Percentiles rank a stretch among this genome's conserved stretches.
Conservation (phyloP, 1,140 invertebrate species). For the Brachionus calyciflorus region DNA sequence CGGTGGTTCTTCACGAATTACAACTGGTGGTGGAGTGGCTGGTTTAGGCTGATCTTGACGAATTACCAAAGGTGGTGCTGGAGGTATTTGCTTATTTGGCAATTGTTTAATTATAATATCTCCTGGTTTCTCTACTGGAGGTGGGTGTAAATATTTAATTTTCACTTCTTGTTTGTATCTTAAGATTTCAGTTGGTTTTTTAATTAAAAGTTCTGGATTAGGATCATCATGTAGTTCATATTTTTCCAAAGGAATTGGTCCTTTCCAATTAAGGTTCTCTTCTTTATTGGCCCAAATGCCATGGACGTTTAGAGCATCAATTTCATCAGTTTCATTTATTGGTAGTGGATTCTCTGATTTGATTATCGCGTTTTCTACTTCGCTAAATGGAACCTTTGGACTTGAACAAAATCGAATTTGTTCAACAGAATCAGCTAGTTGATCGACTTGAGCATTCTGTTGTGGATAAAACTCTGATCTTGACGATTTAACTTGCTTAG, state of each 20-base stretch:
- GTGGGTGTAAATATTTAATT: conserved; percentile 39
- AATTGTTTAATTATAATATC: conserved; percentile 29
- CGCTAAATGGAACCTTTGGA: background rate
- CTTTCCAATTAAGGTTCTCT: conserved; percentile 36
- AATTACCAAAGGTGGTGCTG: conserved; percentile 26
- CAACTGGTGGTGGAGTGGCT: background rate
- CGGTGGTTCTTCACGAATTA: conserved; percentile 22
- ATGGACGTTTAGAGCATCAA: background rate
- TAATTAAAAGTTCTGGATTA: conserved; percentile 14
- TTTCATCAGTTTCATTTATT: conserved; percentile 6
- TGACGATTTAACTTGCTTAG: background rate
- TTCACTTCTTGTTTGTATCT: conserved; percentile 28
- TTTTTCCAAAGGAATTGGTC: conserved; percentile 21
- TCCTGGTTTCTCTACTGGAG: background rate
- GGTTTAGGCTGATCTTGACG: conserved; percentile 10
- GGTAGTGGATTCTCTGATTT: background rate
- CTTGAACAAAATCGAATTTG: conserved; percentile 11
- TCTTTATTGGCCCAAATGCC: conserved; percentile 4
- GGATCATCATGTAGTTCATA: conserved; percentile 26
- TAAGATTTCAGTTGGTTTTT: conserved; percentile 21
- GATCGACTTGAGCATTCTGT: background rate
- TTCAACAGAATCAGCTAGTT: background rate
- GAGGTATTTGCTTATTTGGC: background rate
- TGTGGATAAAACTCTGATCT: background rate
- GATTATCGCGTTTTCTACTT: conserved; percentile 20